phyloP scores from a whole-genome alignment of 2,888 invertebrate genomes.

The Lochmaea capreae region DNA sequence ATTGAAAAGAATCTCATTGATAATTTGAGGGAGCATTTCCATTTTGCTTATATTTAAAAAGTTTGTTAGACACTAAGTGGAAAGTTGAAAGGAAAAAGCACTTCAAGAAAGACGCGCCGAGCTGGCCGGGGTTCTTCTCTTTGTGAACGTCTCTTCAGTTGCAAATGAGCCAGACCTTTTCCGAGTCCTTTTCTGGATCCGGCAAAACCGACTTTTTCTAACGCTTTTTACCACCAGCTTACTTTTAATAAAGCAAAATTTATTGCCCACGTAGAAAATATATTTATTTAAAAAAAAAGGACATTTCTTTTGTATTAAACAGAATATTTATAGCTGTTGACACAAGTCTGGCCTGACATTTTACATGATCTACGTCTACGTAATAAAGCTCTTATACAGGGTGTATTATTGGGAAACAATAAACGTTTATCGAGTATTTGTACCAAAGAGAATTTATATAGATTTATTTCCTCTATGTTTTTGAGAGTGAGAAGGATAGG shows the following conservation, averaged over 20 bases:
- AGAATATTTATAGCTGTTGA: not conserved
- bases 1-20: constrained; percentile 37
- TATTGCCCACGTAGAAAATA: constrained; percentile 8
- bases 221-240: constrained; percentile 11
- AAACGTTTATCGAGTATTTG: no score
- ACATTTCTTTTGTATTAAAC: not conserved
- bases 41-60: constrained; percentile 42
- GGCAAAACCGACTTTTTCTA: constrained; percentile 12
- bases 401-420: no score
- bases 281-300: not conserved
- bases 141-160: constrained; percentile 30
- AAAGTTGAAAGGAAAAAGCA: constrained; percentile 35
- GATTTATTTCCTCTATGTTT: no score
- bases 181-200: constrained; percentile 17
- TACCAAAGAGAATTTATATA: no score
- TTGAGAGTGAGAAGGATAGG: no score
- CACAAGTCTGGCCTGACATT: no score
- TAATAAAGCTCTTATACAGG: no score
- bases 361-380: no score
- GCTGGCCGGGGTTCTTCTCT: constrained; percentile 20
- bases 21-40: constrained; percentile 34
- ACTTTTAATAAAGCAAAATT: constrained; percentile 19
- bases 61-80: constrained; percentile 37
- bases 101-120: constrained; percentile 15
- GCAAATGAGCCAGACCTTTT: constrained; percentile 31